Evolutionary conservation across 2,797 vertebrate genomes (phyloP), one percentile per base, ranked within the genome.

Genomic region (Scolopax bukidnonensis): DNA sequence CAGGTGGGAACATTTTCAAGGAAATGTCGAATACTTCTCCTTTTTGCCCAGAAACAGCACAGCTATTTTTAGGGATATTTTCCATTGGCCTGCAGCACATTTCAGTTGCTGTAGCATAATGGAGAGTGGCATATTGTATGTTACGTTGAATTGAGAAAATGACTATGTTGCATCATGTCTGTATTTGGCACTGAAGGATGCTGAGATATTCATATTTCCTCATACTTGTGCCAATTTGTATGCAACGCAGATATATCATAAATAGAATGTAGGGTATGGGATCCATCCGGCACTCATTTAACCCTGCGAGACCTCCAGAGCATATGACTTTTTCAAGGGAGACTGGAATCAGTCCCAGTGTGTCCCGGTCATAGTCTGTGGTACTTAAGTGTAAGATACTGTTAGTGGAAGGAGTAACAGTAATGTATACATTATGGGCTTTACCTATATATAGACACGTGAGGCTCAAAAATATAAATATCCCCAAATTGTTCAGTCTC

Each of bases 61-160:
- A 96, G 97, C 96, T 98, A 98, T 98, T 98, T 98, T 98, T 98
- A 98, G 97, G 95, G 81, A 96, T 96, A 96, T 98, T 98, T 98
- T 98, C 96, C 94, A 97, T 97, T 93, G 90, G 96, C 95, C 97
- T 97, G 96, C 96, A 97, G 97, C 97, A 96, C 89, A 97, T 97
- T 97, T 97, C 96, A 97, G 96, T 97, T 95, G 92, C 95, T 97
- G 94, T 93, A 96, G 95, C 93, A 96, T 96, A 96, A 96, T 97
- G 94, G 96, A 83, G 93, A 97, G 94, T 94, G 94, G 96, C 95
- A 96, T 97, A 97, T 96, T 95, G 92, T 89, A 96, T 93, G 71
- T 92, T 96, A 96, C 30, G 68, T 84, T 97, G 79, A 87, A 96
- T 95, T 94, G 95, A 95, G 82, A 97, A 97, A 97, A 96, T 97